phyloP scores from a whole-genome alignment of 2,113 vertebrate species.

The Anser brachyrhynchus region DNA sequence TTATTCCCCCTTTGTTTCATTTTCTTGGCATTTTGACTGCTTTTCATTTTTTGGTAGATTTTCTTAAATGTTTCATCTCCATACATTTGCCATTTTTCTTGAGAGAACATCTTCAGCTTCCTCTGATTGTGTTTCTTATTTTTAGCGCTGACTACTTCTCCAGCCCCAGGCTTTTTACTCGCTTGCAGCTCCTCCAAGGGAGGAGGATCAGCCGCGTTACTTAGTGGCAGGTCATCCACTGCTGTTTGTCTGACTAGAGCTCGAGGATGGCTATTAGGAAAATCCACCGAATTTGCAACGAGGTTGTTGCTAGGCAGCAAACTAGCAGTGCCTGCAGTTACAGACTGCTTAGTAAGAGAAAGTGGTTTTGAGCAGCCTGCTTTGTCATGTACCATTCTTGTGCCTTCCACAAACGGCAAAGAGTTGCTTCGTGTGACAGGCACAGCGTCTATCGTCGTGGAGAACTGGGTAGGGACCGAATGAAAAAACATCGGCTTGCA shows the following conservation, averaged over 20 bases:
- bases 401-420: conserved; percentile 82
- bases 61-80: conserved; percentile 91
- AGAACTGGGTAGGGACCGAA: conserved; percentile 88
- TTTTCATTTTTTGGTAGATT: conserved; percentile 84
- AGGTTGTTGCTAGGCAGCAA: conserved; percentile 70
- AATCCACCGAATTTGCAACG: conserved; percentile 70
- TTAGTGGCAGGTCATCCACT: conserved; percentile 84
- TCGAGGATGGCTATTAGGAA: conserved; percentile 82
- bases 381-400: conserved; percentile 65
- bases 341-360: conserved; percentile 35
- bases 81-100: conserved; percentile 96
- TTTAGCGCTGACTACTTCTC: conserved; percentile 61
- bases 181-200: conserved; percentile 68
- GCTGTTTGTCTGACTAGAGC: conserved; percentile 91
- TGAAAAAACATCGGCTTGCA: conserved; percentile 79
- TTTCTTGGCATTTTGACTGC: conserved; percentile 60
- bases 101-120: conserved; percentile 88
- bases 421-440: conserved; percentile 91
- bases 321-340: conserved; percentile 39
- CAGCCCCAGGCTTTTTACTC: conserved; percentile 44
- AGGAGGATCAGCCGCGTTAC: conserved; percentile 56
- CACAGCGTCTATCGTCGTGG: conserved; percentile 77
- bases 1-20: conserved; percentile 21
- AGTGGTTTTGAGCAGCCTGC: not conserved
- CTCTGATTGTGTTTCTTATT: conserved; percentile 79